Base-by-base conservation (phyloP, 2,797 vertebrate genomes). In the Acanthiza pusilla region DNA sequence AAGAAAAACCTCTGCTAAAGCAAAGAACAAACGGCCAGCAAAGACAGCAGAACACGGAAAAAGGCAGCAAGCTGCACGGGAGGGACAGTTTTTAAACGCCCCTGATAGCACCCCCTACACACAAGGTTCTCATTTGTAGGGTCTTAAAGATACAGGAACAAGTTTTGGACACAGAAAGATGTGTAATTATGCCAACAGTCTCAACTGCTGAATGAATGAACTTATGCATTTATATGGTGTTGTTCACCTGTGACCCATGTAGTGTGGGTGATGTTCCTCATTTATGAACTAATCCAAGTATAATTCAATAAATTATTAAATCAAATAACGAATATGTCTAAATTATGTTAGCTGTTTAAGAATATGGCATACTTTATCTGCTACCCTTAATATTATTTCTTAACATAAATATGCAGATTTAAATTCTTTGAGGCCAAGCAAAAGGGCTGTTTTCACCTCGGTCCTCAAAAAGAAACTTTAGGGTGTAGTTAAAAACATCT, bases 281-380 rank as follows among this genome's bases (percentile, higher is more conserved):
- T 83, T 92, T 88, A 60, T 89, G 73, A 92, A 95, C 47, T 85
- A 92, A 84, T 77, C 50, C 68, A 91, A 87, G 9, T 89, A 81
- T 94, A 89, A 91, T 82, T 88, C 50, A 77, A 66, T 73, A n/a
- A 83, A 90, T 88, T 80, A 72, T 62, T 67, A 73, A 68, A 70
- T 90, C 16, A 91, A 88, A 68, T 85, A 48, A 79, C 84, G 57
- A 53, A 16, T 75, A 38, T 76, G 29, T 88, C 26, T 88, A 75
- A 92, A 91, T 93, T 93, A 81, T 78, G 18, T 88, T 91, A 84
- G 77, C 58, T 88, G 1, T 72, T 85, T 66, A 63, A 82, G 55
- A 80, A 72, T 42, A 34, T 70, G 51, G n/a, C 38, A n/a, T 66
- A 40, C 18, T 68, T 91, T 92, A 81, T 19, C 61, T 22, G 81